A percentile compares a stretch with the other conserved stretches of the same genome.
Evolutionary conservation across 2,797 vertebrate species (phyloP).

Genomic region (Coranthus polyacanthus): DNA sequence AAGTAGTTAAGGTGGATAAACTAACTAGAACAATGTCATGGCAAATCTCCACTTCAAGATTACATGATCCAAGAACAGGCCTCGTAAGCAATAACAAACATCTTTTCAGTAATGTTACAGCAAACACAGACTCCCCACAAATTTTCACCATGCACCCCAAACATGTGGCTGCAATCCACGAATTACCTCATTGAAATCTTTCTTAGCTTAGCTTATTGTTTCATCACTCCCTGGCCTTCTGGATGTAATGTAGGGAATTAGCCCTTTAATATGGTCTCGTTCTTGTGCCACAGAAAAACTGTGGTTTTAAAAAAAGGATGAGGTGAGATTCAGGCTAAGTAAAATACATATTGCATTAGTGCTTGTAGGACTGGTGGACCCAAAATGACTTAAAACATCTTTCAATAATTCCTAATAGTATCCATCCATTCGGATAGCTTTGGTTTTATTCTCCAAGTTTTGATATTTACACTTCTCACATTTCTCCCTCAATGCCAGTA

Average conservation of each 20-base stretch:
- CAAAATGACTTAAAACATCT: too few species aligned
- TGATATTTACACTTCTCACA: too few species aligned
- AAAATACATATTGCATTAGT: slow-evolving; percentile 52
- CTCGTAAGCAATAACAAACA: slow-evolving; percentile 41
- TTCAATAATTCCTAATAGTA: too few species aligned
- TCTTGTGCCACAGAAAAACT: slow-evolving; percentile 68
- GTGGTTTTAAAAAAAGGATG: slow-evolving; percentile 32
- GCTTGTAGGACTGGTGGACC: too few species aligned
- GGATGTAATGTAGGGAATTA: slow-evolving; percentile 67
- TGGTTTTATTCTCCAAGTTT: too few species aligned
- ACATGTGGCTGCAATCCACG: slow-evolving; percentile 77
- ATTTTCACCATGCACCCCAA: slow-evolving; percentile 33
- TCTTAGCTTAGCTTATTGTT: slow-evolving; percentile 64
- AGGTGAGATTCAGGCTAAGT: slow-evolving; percentile 32
- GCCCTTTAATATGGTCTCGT: slow-evolving; percentile 70
- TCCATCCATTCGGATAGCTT: too few species aligned
- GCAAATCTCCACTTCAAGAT: slow-evolving; percentile 19
- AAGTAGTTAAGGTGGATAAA: slow-evolving; percentile 43
- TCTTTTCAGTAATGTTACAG: slow-evolving; percentile 27
- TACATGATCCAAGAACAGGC: slow-evolving; percentile 9
- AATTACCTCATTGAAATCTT: slow-evolving; percentile 69
- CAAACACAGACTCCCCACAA: slow-evolving; percentile 25
- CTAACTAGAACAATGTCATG: slow-evolving; percentile 35
- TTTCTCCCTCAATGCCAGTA: too few species aligned
- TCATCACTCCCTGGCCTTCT: slow-evolving; percentile 52